These are phyloP conservation scores for Cotesia glomerata DNA, from an alignment of 1,140 invertebrate species.

Conservation along the genomic window DNA sequence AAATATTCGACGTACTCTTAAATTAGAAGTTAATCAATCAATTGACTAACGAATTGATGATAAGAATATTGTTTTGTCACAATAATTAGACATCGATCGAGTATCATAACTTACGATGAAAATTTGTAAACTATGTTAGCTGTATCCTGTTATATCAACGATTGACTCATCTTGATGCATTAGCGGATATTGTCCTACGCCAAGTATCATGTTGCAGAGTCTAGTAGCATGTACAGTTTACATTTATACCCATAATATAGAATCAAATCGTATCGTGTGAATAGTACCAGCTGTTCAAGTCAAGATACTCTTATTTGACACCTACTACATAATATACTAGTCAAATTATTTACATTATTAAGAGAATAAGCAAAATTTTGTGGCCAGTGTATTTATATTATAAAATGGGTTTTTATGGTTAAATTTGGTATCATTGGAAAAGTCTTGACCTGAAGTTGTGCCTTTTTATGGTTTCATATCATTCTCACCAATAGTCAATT, in stretches of 20 bases:
- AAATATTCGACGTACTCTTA: too few species aligned
- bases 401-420: too few species aligned
- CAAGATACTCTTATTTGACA: slow-evolving; percentile 9
- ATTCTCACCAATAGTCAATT: too few species aligned
- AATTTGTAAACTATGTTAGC: slow-evolving; percentile 1
- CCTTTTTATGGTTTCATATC: too few species aligned
- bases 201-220: slow-evolving; percentile 31
- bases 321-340: not conserved
- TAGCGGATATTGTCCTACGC: slow-evolving; percentile 13
- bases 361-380: too few species aligned
- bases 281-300: slow-evolving; percentile 21
- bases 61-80: not conserved
- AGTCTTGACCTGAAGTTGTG: too few species aligned
- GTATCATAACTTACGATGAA: slow-evolving; percentile 3
- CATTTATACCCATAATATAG: too few species aligned
- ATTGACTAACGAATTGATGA: too few species aligned
- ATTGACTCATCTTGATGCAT: slow-evolving; percentile 8
- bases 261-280: slow-evolving; percentile 25
- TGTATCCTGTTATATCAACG: not conserved
- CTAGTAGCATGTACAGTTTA: slow-evolving; percentile 6
- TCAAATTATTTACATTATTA: too few species aligned
- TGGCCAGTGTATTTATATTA: too few species aligned
- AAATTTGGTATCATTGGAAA: too few species aligned
- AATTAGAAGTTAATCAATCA: too few species aligned
- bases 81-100: not conserved